Conservation (phyloP, 2,888 invertebrate genomes). For the Amphipyra tragopoginis region DNA sequence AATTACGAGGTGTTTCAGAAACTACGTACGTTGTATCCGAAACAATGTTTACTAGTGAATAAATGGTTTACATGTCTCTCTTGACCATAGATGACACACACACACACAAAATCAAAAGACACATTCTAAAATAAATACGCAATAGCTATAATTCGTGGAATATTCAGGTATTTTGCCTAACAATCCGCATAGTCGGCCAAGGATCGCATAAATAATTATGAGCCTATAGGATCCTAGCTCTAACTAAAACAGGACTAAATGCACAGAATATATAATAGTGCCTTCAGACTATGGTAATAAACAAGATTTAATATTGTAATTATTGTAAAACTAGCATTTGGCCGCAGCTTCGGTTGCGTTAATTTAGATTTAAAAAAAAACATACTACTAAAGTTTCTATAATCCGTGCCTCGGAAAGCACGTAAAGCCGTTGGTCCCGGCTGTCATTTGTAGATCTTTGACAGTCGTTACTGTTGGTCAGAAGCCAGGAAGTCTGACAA, state of each 20-base stretch:
- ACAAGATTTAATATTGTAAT: slow-evolving; percentile 38
- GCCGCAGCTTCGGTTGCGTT: too few relatives aligned
- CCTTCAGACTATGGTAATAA: slow-evolving; percentile 32
- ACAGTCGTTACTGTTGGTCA: too few relatives aligned
- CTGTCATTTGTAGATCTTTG: too few relatives aligned
- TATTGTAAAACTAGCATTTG: too few relatives aligned
- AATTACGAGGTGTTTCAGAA: too few relatives aligned
- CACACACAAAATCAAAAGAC: slow-evolving; percentile 5
- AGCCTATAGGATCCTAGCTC: slow-evolving; percentile 8
- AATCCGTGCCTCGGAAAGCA: too few relatives aligned
- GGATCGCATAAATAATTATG: slow-evolving; percentile 31
- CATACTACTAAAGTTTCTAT: too few relatives aligned
- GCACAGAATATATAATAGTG: slow-evolving; percentile 6
- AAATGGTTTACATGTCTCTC: slow-evolving; percentile 6
- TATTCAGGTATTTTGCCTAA: slow-evolving; percentile 33
- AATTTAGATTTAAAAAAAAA: too few relatives aligned
- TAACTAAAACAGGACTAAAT: not conserved
- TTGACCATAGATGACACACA: slow-evolving; percentile 5
- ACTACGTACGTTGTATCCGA: too few relatives aligned
- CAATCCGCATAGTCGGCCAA: slow-evolving; percentile 21
- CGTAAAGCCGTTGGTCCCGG: too few relatives aligned
- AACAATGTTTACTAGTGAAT: too few relatives aligned
- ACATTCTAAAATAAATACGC: slow-evolving; percentile 38
- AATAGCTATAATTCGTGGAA: slow-evolving; percentile 29
- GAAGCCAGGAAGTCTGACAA: too few relatives aligned